phyloP scores from a whole-genome alignment of 1,140 invertebrate genomes.

The Diorhabda sublineata region DNA sequence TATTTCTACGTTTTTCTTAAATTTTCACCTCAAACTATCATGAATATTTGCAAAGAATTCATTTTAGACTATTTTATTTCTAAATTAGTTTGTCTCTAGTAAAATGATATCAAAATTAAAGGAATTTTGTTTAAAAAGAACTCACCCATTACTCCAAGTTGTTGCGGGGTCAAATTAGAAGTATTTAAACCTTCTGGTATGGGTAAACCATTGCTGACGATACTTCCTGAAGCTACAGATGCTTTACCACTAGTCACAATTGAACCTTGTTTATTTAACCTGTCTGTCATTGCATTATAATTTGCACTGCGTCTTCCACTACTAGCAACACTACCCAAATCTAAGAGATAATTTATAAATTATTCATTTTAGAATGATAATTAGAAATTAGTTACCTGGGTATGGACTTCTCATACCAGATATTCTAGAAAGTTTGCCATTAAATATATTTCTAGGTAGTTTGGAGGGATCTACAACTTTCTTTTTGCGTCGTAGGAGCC shows the following conservation, averaged over 20 bases:
- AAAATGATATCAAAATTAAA: too few relatives aligned
- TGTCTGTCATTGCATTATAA: slow-evolving; percentile 36
- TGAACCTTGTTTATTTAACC: slow-evolving; percentile 37
- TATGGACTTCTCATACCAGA: slow-evolving; percentile 61
- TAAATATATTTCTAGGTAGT: slow-evolving; percentile 46
- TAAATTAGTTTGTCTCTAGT: too few relatives aligned
- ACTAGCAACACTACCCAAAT: slow-evolving; percentile 43
- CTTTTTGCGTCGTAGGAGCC: slow-evolving; percentile 57
- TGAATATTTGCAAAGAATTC: too few relatives aligned
- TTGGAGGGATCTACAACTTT: slow-evolving; percentile 50
- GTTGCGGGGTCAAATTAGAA: slow-evolving; percentile 60
- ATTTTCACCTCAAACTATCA: too few relatives aligned
- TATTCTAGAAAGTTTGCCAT: slow-evolving; percentile 53
- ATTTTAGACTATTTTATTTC: too few relatives aligned
- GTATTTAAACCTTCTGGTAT: slow-evolving; percentile 37
- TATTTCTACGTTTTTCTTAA: too few relatives aligned
- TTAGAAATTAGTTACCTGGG: slow-evolving; percentile 48
- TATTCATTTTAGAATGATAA: not conserved
- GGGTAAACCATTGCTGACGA: slow-evolving; percentile 35
- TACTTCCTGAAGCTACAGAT: slow-evolving; percentile 59
- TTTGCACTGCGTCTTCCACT: slow-evolving; percentile 42
- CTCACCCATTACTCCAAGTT: slow-evolving; percentile 65
- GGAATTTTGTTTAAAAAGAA: slow-evolving; percentile 25
- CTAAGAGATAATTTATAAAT: slow-evolving; percentile 30
- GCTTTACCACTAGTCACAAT: slow-evolving; percentile 43